phyloP scores from a whole-genome alignment of 2,113 vertebrate genomes.

The Macaca mulatta region DNA sequence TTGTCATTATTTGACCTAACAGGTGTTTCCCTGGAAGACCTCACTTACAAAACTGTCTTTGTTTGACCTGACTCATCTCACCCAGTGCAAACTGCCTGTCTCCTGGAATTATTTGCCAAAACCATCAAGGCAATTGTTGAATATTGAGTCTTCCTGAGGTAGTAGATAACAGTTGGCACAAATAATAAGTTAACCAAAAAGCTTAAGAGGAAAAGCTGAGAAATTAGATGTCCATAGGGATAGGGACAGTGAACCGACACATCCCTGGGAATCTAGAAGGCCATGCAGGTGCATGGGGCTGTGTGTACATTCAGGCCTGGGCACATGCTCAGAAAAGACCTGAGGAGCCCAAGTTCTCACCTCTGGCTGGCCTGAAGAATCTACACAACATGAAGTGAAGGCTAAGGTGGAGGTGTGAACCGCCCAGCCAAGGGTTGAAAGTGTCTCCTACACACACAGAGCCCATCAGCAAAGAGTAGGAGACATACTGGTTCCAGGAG shows the following conservation, averaged over 20 bases:
- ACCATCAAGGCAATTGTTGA: not conserved
- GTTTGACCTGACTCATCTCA: not conserved
- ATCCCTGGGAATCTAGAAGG: not conserved
- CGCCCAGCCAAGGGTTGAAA: not conserved
- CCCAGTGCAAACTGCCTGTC: not conserved
- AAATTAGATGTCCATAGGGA: rapidly evolving
- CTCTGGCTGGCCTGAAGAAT: not conserved
- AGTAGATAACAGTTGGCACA: not conserved
- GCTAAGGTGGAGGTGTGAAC: not conserved
- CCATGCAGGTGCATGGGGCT: rapidly evolving
- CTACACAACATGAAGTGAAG: not conserved
- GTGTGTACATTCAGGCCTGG: no score
- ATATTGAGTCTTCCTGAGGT: not conserved
- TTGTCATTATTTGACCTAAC: not conserved
- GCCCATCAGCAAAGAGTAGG: not conserved
- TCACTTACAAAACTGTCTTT: not conserved
- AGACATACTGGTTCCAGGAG: not conserved
- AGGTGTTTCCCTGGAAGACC: not conserved
- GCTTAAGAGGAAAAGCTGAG: not conserved
- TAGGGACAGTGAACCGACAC: no score
- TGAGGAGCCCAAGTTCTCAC: no score
- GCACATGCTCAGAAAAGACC: not conserved
- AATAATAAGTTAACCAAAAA: not conserved
- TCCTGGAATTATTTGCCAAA: not conserved
- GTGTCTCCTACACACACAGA: not conserved